A percentile compares a stretch with the other conserved stretches of the same genome.
These are phyloP conservation scores for Leptoclinus maculatus DNA, from an alignment of 2,797 vertebrate genomes.

Conservation along the genomic window DNA sequence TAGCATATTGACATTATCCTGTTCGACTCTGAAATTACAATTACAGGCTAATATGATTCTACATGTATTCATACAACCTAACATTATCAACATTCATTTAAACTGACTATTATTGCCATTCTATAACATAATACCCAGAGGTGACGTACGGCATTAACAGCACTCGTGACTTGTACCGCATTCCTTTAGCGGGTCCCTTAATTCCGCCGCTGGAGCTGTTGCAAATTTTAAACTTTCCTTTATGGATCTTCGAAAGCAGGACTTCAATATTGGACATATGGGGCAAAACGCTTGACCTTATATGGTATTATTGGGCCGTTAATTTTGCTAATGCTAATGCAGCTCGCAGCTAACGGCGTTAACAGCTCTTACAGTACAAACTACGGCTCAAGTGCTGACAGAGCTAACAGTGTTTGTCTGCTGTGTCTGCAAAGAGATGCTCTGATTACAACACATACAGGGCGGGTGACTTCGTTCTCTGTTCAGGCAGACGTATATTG, in stretches of 20 bases:
- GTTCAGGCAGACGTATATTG: background rate
- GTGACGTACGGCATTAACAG: background rate
- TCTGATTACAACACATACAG: background rate
- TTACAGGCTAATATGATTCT: background rate
- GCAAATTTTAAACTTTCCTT: background rate
- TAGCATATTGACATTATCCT: background rate
- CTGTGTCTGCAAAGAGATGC: background rate
- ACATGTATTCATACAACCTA: background rate
- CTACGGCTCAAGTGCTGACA: background rate
- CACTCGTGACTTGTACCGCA: background rate
- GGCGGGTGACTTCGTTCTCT: background rate
- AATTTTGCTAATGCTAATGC: background rate
- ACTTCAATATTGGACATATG: background rate
- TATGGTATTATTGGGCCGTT: background rate
- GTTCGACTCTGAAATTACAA: background rate
- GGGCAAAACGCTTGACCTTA: background rate
- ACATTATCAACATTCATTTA: background rate
- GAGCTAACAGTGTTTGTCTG: background rate
- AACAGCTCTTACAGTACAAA: background rate
- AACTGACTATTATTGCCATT: background rate
- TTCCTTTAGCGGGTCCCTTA: background rate
- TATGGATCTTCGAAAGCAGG: background rate
- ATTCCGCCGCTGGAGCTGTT: background rate
- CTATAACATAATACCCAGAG: background rate
- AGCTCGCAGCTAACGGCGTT: background rate